Conservation (phyloP, 2,113 vertebrate species). For the Corvus hawaiiensis region DNA sequence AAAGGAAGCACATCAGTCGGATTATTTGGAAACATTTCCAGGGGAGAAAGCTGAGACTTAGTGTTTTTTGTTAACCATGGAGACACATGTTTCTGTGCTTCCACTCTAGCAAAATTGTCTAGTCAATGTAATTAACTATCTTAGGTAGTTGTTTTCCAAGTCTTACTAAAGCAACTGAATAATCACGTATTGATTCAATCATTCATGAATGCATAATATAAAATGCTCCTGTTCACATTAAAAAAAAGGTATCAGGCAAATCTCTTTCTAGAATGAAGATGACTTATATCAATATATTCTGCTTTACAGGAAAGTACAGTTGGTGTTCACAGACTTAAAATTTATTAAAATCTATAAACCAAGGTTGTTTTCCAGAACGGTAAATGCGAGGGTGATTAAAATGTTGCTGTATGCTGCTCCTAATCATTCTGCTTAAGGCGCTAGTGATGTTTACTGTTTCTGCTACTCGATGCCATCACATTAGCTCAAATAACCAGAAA, state of each 20-base stretch:
- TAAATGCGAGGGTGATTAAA: not conserved
- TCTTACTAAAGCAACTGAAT: not conserved
- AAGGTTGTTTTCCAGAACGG: not conserved
- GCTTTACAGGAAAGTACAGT: not conserved
- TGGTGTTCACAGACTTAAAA: not conserved
- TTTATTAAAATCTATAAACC: not conserved
- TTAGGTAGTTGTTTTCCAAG: not conserved
- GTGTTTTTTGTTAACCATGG: not conserved
- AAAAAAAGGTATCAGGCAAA: not conserved
- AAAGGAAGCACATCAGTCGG: not conserved
- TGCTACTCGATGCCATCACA: not conserved
- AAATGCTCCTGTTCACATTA: not conserved
- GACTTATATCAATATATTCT: not conserved
- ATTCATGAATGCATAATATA: not conserved
- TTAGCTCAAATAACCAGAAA: not conserved
- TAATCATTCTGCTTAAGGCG: not conserved
- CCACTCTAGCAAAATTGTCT: not conserved
- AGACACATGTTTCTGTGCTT: rapidly evolving
- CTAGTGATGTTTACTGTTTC: not conserved
- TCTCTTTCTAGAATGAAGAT: not conserved
- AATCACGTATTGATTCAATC: not conserved
- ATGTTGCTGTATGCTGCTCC: not conserved
- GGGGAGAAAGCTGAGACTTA: not conserved
- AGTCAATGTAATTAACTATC: not conserved
- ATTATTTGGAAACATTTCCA: not conserved